Evolutionary conservation across 1,140 invertebrate species (phyloP).

Genomic region (Mya arenaria): DNA sequence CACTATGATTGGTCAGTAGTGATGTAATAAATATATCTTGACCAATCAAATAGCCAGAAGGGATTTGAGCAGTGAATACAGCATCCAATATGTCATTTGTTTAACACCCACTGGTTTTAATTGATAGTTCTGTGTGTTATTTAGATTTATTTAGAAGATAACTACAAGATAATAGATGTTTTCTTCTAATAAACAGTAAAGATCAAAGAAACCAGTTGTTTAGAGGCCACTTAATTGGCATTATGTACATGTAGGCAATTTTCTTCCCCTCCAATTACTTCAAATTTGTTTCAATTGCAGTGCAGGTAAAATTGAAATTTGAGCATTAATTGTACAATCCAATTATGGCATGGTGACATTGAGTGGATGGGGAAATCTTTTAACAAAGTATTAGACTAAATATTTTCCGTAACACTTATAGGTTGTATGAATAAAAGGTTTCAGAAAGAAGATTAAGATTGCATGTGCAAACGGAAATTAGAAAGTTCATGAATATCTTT

Average conservation of each 20-base stretch:
- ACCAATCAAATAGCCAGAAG: conserved; percentile 26
- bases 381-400: too few relatives aligned
- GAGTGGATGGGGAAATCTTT: too few relatives aligned
- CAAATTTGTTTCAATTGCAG: too few relatives aligned
- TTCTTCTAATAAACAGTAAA: neutral
- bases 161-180: neutral
- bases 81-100: neutral
- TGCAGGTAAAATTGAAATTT: too few relatives aligned
- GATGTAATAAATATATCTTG: conserved; percentile 23
- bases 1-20: conserved; percentile 17
- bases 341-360: too few relatives aligned
- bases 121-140: conserved; percentile 4
- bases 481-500: too few relatives aligned
- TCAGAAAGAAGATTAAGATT: too few relatives aligned
- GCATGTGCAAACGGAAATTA: too few relatives aligned
- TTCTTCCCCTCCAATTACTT: too few relatives aligned
- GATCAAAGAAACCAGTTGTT: conserved; percentile 23
- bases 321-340: too few relatives aligned
- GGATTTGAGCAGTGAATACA: neutral
- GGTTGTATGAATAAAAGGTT: too few relatives aligned
- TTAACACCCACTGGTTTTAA: conserved; percentile 4
- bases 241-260: neutral
- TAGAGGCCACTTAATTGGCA: neutral
- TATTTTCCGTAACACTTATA: too few relatives aligned
- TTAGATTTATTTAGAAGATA: conserved; percentile 3